phyloP scores from a whole-genome alignment of 2,797 vertebrate genomes.

The Scleropages formosus region DNA sequence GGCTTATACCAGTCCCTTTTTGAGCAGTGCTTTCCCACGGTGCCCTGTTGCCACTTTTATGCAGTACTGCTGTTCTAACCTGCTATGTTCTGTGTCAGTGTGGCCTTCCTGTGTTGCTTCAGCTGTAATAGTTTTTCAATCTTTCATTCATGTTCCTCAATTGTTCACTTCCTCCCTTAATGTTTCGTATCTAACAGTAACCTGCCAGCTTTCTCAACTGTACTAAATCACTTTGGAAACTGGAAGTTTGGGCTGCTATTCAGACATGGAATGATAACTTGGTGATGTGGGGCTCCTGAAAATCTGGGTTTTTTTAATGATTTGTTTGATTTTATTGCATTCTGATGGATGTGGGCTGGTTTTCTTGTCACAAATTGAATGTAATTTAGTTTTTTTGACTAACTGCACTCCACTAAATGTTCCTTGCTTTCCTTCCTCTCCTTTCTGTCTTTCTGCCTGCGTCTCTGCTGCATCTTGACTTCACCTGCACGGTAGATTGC shows the following conservation, averaged over 20 bases:
- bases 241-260: not conserved
- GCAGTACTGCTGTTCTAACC: not conserved
- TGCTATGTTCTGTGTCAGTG: not conserved
- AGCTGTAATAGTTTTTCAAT: not conserved
- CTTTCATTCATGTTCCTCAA: not conserved
- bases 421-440: slow-evolving; percentile 35
- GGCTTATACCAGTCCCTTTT: not conserved
- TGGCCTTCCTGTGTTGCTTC: not conserved
- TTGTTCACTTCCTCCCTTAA: not conserved
- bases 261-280: not conserved
- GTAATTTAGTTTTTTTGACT: slow-evolving; percentile 36
- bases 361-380: not conserved
- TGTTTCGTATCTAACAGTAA: slow-evolving; percentile 7
- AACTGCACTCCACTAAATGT: slow-evolving; percentile 45
- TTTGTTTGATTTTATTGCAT: slow-evolving; percentile 3
- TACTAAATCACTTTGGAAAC: not conserved
- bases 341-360: not conserved
- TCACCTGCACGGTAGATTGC: slow-evolving; percentile 72
- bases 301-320: not conserved
- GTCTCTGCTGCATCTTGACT: slow-evolving; percentile 43
- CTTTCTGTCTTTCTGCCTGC: slow-evolving; percentile 37
- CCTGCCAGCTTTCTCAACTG: not conserved
- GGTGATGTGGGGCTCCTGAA: not conserved
- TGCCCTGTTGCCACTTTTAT: not conserved
- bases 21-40: no score